Conservation (phyloP, 2,797 vertebrate genomes). For the Yasuhikotakia modesta region DNA sequence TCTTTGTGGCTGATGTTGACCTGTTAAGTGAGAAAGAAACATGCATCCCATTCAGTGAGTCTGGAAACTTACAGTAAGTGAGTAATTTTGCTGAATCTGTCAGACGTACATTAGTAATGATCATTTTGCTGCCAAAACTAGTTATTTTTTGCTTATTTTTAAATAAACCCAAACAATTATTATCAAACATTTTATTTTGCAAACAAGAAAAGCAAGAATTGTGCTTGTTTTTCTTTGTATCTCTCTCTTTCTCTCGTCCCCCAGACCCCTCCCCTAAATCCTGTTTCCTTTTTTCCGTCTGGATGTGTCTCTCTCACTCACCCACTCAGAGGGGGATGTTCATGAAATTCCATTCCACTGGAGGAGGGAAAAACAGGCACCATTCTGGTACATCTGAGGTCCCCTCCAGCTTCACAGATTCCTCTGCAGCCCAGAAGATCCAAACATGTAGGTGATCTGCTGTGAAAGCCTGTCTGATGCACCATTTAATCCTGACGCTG, state of each 20-base stretch:
- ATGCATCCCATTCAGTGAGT: neutral
- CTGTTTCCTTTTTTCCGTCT: constrained; percentile 47
- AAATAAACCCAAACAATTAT: too few relatives aligned
- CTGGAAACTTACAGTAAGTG: too few relatives aligned
- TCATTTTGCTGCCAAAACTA: too few relatives aligned
- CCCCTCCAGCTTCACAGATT: constrained; percentile 8
- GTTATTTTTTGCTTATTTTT: too few relatives aligned
- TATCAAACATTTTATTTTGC: neutral
- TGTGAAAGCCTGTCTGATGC: neutral
- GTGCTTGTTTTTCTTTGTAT: neutral
- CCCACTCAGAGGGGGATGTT: constrained; percentile 55
- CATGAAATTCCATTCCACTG: constrained; percentile 57
- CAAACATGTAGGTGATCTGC: constrained; percentile 11
- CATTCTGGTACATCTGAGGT: constrained; percentile 22
- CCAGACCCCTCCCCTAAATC: constrained; percentile 58
- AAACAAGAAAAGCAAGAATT: neutral
- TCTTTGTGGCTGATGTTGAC: neutral
- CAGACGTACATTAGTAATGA: too few relatives aligned
- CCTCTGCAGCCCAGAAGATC: constrained; percentile 22
- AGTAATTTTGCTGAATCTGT: too few relatives aligned
- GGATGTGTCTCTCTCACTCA: constrained; percentile 53
- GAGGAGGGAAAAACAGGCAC: constrained; percentile 43
- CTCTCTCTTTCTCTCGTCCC: constrained; percentile 35
- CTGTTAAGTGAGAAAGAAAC: neutral
- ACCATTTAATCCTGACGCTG: neutral